A percentile compares a stretch with the other conserved stretches of the same genome.
phyloP scores from a whole-genome alignment of 2,888 invertebrate species.

The Heliothis peltigera region DNA sequence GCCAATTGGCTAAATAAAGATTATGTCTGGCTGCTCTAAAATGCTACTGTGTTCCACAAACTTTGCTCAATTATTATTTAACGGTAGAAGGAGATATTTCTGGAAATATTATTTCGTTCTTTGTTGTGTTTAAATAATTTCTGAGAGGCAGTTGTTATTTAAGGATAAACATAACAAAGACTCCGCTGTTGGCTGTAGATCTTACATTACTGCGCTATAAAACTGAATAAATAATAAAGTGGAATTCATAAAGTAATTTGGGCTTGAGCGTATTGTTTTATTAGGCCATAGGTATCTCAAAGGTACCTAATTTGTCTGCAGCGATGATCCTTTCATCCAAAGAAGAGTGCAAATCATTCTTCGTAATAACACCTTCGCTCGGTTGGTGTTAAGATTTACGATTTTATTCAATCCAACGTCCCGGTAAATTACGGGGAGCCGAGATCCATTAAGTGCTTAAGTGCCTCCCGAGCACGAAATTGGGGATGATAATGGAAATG shows the following conservation, averaged over 20 bases:
- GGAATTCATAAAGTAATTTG: conserved; percentile 47
- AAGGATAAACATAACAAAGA: conserved; percentile 14
- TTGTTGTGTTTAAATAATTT: conserved; percentile 28
- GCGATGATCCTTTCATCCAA: conserved; percentile 71
- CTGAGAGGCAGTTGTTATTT: conserved; percentile 28
- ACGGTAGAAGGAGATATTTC: conserved; percentile 24
- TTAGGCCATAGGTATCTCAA: conserved; percentile 54
- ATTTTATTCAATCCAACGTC: conserved; percentile 88
- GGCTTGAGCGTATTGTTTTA: conserved; percentile 58
- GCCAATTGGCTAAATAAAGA: conserved; percentile 65
- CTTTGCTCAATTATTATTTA: conserved; percentile 45
- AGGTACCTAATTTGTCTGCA: conserved; percentile 66
- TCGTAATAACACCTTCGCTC: conserved; percentile 82
- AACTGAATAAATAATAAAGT: conserved; percentile 46
- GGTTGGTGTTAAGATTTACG: conserved; percentile 87
- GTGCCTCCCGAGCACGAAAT: conserved; percentile 89
- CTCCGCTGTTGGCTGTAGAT: conserved; percentile 14
- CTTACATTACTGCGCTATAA: conserved; percentile 34
- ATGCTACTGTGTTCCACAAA: conserved; percentile 21
- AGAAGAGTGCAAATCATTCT: conserved; percentile 81
- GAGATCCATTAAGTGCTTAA: conserved; percentile 89
- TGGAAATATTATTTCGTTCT: conserved; percentile 18
- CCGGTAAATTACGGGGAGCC: conserved; percentile 87
- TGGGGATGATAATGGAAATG: conserved; percentile 89
- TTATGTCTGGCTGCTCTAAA: conserved; percentile 43